Evolutionary conservation across 2,113 vertebrate species (phyloP).

Genomic region (Uropsilus gracilis): DNA sequence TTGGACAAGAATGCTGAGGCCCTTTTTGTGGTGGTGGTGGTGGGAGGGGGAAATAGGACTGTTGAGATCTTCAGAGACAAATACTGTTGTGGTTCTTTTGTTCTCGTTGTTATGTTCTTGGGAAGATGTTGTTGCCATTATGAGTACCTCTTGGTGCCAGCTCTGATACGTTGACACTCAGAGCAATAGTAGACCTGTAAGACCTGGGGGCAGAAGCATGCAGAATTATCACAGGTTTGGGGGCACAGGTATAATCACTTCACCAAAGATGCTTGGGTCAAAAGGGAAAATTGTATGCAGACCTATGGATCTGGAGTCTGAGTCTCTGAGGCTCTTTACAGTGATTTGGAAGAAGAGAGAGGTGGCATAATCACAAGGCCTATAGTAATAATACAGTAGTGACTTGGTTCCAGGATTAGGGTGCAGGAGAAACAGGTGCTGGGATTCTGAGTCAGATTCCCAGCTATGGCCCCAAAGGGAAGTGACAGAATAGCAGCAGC

Average conservation of each 20-base stretch:
- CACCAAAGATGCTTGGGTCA: neutral
- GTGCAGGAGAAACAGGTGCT: neutral
- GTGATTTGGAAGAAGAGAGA: neutral
- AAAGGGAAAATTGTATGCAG: neutral
- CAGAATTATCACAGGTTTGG: neutral
- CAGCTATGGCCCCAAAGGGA: neutral
- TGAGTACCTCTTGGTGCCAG: neutral
- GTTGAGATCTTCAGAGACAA: neutral
- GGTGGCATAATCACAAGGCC: neutral
- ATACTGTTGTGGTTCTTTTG: neutral
- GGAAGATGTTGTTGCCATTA: neutral
- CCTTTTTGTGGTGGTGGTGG: neutral
- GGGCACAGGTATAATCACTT: neutral
- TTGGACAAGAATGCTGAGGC: neutral
- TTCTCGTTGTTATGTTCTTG: neutral
- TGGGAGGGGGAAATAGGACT: no score
- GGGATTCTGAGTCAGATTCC: neutral
- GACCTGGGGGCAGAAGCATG: no score
- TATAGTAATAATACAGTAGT: neutral
- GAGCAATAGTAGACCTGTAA: no score
- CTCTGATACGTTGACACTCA: no score
- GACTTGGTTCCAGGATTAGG: neutral
- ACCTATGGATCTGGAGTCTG: fast-evolving
- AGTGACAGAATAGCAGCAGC: neutral
- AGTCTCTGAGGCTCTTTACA: neutral